Evolutionary conservation across 2,888 invertebrate genomes (phyloP).

Genomic region (Tortrix viridana): DNA sequence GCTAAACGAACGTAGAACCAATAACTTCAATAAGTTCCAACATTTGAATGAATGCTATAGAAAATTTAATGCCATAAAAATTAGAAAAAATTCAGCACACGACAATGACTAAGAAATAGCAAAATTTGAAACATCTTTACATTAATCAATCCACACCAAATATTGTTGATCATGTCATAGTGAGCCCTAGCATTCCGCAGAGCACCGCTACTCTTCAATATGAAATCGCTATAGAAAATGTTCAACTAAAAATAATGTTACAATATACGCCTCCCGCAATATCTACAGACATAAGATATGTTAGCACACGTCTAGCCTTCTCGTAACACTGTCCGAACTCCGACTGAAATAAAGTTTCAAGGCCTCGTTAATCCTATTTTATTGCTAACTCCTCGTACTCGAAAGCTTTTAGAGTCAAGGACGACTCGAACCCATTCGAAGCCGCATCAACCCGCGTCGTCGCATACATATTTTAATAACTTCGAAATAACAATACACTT

Average conservation of each 20-base stretch:
- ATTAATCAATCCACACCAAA: conserved; percentile 50
- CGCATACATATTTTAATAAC: conserved; percentile 38
- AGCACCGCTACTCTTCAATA: conserved; percentile 66
- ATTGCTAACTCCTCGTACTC: conserved; percentile 70
- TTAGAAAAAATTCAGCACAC: conserved; percentile 25
- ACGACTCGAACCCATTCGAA: conserved; percentile 17
- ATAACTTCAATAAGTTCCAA: conserved; percentile 39
- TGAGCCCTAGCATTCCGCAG: conserved; percentile 70
- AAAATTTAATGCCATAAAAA: conserved; percentile 42
- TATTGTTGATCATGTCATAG: conserved; percentile 45
- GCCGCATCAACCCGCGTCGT: conserved; percentile 42
- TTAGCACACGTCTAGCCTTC: conserved; percentile 65
- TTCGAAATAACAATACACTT: conserved; percentile 49
- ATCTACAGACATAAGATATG: conserved; percentile 78
- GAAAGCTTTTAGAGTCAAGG: conserved; percentile 45
- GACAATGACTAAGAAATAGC: conserved; percentile 24
- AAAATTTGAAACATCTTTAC: conserved; percentile 36
- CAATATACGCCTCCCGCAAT: conserved; percentile 61
- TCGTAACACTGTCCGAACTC: conserved; percentile 37
- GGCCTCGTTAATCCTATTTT: conserved; percentile 41
- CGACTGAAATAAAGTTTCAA: conserved; percentile 25
- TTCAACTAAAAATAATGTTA: conserved; percentile 79
- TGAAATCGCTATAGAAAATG: conserved; percentile 79
- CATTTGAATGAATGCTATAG: conserved; percentile 35
- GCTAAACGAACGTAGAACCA: conserved; percentile 41